phyloP scores from a whole-genome alignment of 2,888 invertebrate species.

The Drosophila nr. medialis region DNA sequence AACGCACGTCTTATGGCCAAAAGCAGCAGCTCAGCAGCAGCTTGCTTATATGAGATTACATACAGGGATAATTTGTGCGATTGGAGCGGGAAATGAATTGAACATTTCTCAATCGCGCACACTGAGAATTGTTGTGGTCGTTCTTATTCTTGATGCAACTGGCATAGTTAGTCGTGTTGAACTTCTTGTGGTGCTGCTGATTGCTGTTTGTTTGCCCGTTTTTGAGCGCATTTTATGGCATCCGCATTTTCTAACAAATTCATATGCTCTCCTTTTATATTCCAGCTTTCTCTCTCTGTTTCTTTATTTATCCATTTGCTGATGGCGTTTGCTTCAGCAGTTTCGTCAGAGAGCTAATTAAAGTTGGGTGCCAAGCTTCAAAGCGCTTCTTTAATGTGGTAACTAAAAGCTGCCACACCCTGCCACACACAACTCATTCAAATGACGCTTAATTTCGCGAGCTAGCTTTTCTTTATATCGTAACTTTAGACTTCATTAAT shows the following conservation, averaged over 20 bases:
- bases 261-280: slow-evolving; percentile 11
- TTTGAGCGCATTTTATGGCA: slow-evolving; percentile 35
- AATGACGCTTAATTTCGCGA: slow-evolving; percentile 16
- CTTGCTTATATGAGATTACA: slow-evolving; percentile 73
- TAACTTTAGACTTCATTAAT: slow-evolving; percentile 52
- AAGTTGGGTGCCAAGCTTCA: slow-evolving; percentile 18
- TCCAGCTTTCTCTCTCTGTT: not conserved
- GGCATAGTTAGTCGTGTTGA: slow-evolving; percentile 21
- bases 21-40: slow-evolving; percentile 26
- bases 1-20: slow-evolving; percentile 45
- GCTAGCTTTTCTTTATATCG: slow-evolving; percentile 20
- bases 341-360: slow-evolving; percentile 56
- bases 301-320: not conserved
- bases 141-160: not conserved
- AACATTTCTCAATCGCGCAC: slow-evolving; percentile 61
- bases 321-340: slow-evolving; percentile 17
- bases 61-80: slow-evolving; percentile 31
- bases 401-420: slow-evolving; percentile 15
- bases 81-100: slow-evolving; percentile 24
- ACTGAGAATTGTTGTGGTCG: slow-evolving; percentile 39
- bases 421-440: not conserved
- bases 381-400: slow-evolving; percentile 34
- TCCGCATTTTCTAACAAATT: slow-evolving; percentile 31
- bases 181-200: slow-evolving; percentile 46
- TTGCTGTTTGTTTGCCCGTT: slow-evolving; percentile 52